These are phyloP conservation scores for Drosophila santomea DNA, from an alignment of 1,140 invertebrate genomes.

Conservation along the genomic window DNA sequence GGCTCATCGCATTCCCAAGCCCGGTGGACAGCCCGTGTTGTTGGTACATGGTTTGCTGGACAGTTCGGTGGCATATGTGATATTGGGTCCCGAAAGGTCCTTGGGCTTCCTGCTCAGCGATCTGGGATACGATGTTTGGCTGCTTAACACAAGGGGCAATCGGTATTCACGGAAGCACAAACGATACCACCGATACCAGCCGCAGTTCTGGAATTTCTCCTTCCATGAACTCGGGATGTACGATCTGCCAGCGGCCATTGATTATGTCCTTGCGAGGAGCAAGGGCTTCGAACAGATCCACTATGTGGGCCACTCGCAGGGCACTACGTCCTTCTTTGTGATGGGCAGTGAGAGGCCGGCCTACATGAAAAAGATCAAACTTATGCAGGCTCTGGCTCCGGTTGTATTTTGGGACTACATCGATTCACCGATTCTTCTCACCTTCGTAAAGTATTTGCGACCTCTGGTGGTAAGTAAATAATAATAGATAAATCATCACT, in stretches of 20 bases:
- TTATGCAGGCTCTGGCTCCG: conserved; percentile 88
- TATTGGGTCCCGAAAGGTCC: conserved; percentile 85
- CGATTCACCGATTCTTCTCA: conserved; percentile 3
- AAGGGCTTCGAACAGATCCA: conserved; percentile 59
- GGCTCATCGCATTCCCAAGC: conserved; percentile 83
- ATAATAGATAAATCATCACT: too few species aligned
- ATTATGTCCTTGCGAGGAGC: conserved; percentile 87
- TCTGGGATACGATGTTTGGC: conserved; percentile 89
- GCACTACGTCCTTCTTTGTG: conserved; percentile 86
- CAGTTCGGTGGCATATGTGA: conserved; percentile 86
- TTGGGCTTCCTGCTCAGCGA: conserved; percentile 88
- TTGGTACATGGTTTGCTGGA: conserved; percentile 88
- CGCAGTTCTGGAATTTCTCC: conserved; percentile 85
- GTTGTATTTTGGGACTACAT: conserved; percentile 73
- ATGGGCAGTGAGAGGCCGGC: conserved; percentile 88
- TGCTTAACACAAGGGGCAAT: conserved; percentile 90
- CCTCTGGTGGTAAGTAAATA: conserved; percentile 4
- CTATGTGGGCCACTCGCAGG: conserved; percentile 86
- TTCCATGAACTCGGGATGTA: conserved; percentile 90
- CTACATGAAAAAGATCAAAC: conserved; percentile 88
- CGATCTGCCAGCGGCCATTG: conserved; percentile 89
- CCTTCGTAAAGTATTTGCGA: conserved; percentile 8
- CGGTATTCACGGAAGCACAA: conserved; percentile 87
- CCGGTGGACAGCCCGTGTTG: conserved; percentile 85
- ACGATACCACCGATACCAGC: conserved; percentile 80